A percentile compares a stretch with the other conserved stretches of the same genome.
Evolutionary conservation across 2,797 vertebrate genomes (phyloP).

Genomic region (Mus spretus): DNA sequence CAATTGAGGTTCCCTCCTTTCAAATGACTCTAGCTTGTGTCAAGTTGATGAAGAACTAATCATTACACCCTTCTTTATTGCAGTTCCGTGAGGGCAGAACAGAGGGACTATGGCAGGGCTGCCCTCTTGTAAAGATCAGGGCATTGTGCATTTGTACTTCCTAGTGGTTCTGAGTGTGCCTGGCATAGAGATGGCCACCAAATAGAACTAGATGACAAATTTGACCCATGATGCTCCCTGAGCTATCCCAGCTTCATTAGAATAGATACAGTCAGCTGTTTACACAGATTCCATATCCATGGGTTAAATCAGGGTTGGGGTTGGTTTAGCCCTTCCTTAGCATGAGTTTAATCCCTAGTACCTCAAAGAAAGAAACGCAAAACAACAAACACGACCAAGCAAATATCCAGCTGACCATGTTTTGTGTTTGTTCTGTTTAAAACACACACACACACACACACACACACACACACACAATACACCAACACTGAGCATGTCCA

Average conservation of each 20-base stretch:
- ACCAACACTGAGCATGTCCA: not conserved
- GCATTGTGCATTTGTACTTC: fast-evolving
- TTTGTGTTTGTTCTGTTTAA: not conserved
- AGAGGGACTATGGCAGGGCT: not conserved
- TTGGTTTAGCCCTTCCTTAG: not conserved
- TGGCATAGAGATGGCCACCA: not conserved
- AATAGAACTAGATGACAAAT: not conserved
- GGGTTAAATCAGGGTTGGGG: not conserved
- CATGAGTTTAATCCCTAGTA: not conserved
- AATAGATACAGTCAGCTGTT: not conserved
- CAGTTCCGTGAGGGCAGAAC: not conserved
- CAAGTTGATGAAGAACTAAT: not conserved
- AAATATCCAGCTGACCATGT: not conserved
- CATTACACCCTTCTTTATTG: not conserved
- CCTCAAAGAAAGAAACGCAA: not conserved
- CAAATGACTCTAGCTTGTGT: not conserved
- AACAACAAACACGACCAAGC: not conserved
- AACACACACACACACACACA: not conserved
- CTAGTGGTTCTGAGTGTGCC: not conserved
- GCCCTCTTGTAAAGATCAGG: not conserved
- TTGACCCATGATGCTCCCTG: not conserved
- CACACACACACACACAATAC: not conserved
- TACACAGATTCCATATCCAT: not conserved
- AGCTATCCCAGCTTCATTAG: not conserved
- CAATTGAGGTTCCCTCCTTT: not conserved